Conservation (phyloP, 2,888 invertebrate genomes). For the Drosophila atroscutellata region DNA sequence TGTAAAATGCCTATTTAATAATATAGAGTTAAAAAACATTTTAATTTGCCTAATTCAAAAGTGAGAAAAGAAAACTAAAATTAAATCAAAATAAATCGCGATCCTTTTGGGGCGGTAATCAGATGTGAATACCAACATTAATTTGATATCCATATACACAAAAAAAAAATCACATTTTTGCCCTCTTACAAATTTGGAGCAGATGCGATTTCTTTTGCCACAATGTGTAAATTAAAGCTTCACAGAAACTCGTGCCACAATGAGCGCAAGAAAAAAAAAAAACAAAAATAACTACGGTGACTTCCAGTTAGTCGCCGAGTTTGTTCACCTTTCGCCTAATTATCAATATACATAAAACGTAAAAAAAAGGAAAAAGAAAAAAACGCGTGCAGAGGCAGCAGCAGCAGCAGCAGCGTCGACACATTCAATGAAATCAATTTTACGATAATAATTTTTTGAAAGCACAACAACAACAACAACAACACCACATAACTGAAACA, state of each 20-base stretch:
- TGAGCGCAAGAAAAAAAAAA: slow-evolving; percentile 5
- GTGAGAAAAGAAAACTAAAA: background rate
- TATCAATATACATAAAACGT: slow-evolving; percentile 78
- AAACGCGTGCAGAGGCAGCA: slow-evolving; percentile 64
- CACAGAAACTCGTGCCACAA: slow-evolving; percentile 47
- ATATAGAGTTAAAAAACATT: background rate
- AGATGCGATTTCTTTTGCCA: slow-evolving; percentile 73
- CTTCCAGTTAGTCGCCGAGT: slow-evolving; percentile 59
- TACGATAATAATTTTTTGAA: slow-evolving; percentile 80
- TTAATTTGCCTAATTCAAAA: background rate
- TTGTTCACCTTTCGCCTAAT: slow-evolving; percentile 81
- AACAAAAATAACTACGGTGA: slow-evolving; percentile 39
- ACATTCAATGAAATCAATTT: slow-evolving; percentile 82
- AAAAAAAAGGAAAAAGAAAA: slow-evolving; percentile 27
- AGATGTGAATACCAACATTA: background rate
- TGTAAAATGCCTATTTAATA: background rate
- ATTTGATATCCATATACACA: background rate
- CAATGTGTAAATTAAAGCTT: slow-evolving; percentile 67
- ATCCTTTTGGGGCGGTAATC: no score
- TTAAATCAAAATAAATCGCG: fast-evolving
- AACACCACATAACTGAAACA: slow-evolving; percentile 17
- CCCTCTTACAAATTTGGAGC: slow-evolving; percentile 15
- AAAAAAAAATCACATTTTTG: background rate
- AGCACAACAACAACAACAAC: slow-evolving; percentile 53
- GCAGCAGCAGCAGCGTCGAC: slow-evolving; percentile 40